Evolutionary conservation across 2,888 invertebrate genomes (phyloP), one percentile per base, ranked within the genome.

Genomic region (Taphrorychus bicolor): DNA sequence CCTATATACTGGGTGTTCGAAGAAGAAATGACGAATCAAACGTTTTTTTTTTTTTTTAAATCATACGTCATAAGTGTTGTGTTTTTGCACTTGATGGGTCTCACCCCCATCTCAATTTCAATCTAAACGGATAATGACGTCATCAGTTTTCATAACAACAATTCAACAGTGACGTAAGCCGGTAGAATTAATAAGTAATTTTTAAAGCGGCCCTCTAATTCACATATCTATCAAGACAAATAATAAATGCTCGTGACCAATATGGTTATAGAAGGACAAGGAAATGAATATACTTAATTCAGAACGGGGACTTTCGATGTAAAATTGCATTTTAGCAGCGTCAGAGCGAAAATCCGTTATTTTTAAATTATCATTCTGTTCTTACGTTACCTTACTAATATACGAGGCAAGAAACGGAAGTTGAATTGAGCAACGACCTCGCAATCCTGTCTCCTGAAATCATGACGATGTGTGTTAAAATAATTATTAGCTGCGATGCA

Each of bases 151-250:
- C 40, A 2, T 45, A 16, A 2, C 14, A 16, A 14, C 11, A 16
- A 45, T 16, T 45, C 16, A 2, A n/a, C 19, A 17, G 7, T 51
- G 51, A 51, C 21, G 51, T 21, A 51, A 51, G 7, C 16, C 51
- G 17, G 16, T 40, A 16, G 56, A 56, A 56, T 40, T 56, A 40
- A 56, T 56, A 56, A 56, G 56, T 56, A 9, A 32, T 56, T 51
- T 56, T 32, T 7, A 40, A 56, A 56, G 17, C 40, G 42, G 17
- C 2, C 40, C 40, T 32, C 40, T 56, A 56, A 56, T 56, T 56
- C 51, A 51, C 4, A 32, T 32, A 32, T 9, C 7, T 51, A 19
- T 45, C 16, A 19, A 18, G 21, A 7, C 51, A 51, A 19, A 19
- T 51, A 48, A 32, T n/a, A 23, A 7, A 45, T 51, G 51, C 17